These are phyloP conservation scores for Campoplex capitator DNA, from an alignment of 2,888 invertebrate species.

Conservation along the genomic window DNA sequence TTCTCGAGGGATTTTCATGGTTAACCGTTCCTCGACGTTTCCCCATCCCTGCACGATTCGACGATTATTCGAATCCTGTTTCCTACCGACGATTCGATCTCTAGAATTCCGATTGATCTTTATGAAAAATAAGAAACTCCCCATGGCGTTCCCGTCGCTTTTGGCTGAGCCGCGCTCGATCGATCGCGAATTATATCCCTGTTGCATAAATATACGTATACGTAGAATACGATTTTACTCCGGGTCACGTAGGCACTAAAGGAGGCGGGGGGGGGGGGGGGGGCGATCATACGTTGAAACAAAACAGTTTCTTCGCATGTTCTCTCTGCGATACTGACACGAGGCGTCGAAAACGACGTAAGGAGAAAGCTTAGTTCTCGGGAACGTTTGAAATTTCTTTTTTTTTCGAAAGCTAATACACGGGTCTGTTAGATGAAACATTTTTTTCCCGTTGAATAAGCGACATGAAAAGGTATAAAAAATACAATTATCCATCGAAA, in stretches of 20 bases:
- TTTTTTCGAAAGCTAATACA: constrained; percentile 11
- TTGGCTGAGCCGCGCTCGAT: constrained; percentile 18
- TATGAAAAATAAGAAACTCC: constrained; percentile 51
- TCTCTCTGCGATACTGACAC: constrained; percentile 33
- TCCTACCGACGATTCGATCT: constrained; percentile 50
- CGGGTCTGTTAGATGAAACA: background rate
- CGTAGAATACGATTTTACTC: constrained; percentile 53
- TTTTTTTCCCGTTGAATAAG: background rate
- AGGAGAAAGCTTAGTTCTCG: constrained; percentile 51
- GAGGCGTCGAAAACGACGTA: constrained; percentile 54
- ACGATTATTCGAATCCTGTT: constrained; percentile 62
- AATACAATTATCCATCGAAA: background rate
- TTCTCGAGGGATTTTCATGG: constrained; percentile 49
- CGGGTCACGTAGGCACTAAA: constrained; percentile 66
- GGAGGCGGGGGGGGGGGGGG: background rate
- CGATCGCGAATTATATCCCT: constrained; percentile 36
- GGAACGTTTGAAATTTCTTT: constrained; percentile 51
- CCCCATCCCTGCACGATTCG: constrained; percentile 24
- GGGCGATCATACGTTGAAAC: constrained; percentile 37
- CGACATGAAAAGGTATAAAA: too few species aligned
- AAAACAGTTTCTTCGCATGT: constrained; percentile 48
- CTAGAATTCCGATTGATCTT: constrained; percentile 66
- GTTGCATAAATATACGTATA: constrained; percentile 6
- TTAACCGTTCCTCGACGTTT: constrained; percentile 55
- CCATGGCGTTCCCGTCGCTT: constrained; percentile 35